Percentiles rank a stretch among this genome's conserved stretches.
phyloP scores from a whole-genome alignment of 2,113 vertebrate genomes.

The Progne subis region DNA sequence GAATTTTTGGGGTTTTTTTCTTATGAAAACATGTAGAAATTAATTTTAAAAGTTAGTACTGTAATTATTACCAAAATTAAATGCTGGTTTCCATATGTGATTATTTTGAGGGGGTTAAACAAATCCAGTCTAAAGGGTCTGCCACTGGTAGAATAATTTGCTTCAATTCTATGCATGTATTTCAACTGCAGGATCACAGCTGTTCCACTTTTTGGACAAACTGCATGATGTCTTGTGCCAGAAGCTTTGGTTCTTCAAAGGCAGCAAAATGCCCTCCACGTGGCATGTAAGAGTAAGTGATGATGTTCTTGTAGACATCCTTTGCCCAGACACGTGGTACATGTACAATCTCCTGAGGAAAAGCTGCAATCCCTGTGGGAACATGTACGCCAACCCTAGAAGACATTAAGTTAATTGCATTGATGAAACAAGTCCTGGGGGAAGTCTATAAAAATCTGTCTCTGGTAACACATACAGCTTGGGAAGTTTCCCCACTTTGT shows the following conservation, averaged over 20 bases:
- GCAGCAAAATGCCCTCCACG: conserved; percentile 87
- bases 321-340: conserved; percentile 75
- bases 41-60: neutral
- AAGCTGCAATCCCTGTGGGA: conserved; percentile 83
- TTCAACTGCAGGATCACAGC: neutral
- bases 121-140: neutral
- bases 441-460: neutral
- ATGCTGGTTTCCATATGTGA: neutral
- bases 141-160: neutral
- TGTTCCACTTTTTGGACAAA: conserved; percentile 84
- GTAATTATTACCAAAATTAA: neutral
- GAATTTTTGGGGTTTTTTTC: neutral
- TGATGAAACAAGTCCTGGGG: neutral
- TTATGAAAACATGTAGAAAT: neutral
- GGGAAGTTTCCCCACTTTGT: neutral
- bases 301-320: conserved; percentile 73
- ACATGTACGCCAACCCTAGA: conserved; percentile 74
- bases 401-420: neutral
- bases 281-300: conserved; percentile 81
- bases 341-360: conserved; percentile 80
- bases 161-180: neutral
- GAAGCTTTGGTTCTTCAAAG: conserved; percentile 83
- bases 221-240: conserved; percentile 79
- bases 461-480: neutral
- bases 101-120: neutral